These are phyloP conservation scores for Parambassis ranga DNA, from an alignment of 2,797 vertebrate genomes.

Conservation along the genomic window DNA sequence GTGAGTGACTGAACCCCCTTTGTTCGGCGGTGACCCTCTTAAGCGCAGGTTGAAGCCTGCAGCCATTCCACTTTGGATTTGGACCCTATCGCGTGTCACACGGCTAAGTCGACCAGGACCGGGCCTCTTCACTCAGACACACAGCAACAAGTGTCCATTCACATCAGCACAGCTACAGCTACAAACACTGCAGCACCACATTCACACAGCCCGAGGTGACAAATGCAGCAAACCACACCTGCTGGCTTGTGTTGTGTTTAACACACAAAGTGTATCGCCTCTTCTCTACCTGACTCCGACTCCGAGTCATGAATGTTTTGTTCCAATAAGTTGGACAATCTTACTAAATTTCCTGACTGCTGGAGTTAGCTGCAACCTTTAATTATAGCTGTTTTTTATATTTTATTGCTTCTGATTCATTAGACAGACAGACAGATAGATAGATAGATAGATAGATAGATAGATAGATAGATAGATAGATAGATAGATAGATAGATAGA, in stretches of 20 bases:
- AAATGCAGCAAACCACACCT: neutral
- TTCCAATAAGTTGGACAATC: too few species aligned
- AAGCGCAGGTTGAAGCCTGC: slow-evolving; percentile 71
- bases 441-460: too few species aligned
- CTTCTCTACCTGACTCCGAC: too few species aligned
- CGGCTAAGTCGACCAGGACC: slow-evolving; percentile 65
- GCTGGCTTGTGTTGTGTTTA: neutral
- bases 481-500: too few species aligned
- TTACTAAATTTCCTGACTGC: too few species aligned
- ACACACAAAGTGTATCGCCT: too few species aligned
- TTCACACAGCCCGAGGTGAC: neutral
- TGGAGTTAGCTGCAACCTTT: too few species aligned
- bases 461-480: too few species aligned
- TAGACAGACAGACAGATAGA: too few species aligned
- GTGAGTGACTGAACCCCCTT: slow-evolving; percentile 69
- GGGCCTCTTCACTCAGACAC: slow-evolving; percentile 62
- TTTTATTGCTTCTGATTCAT: too few species aligned
- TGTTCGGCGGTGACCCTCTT: slow-evolving; percentile 74
- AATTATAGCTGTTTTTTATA: too few species aligned
- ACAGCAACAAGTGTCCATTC: slow-evolving; percentile 65
- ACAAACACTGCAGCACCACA: neutral
- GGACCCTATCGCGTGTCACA: slow-evolving; percentile 74
- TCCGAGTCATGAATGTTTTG: too few species aligned
- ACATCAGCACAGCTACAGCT: slow-evolving; percentile 27
- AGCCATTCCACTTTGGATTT: slow-evolving; percentile 77